These are phyloP conservation scores for Tanypteryx hageni DNA, from an alignment of 2,888 invertebrate genomes.

Conservation along the genomic window DNA sequence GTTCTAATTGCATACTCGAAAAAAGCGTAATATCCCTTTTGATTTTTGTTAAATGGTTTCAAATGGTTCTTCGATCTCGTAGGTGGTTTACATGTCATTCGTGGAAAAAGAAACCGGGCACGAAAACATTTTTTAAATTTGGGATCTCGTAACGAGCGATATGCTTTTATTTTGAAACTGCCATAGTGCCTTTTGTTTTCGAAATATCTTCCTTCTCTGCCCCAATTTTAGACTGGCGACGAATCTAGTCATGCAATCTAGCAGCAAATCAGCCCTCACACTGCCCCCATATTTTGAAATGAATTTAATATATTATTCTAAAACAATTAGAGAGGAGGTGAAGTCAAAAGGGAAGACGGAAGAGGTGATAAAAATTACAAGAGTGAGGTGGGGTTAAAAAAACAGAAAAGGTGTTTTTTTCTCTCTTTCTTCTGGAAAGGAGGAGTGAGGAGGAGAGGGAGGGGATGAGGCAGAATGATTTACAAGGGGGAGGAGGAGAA, in stretches of 20 bases:
- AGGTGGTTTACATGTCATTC: not conserved
- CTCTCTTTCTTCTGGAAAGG: not conserved
- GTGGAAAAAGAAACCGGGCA: not conserved
- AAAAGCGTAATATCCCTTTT: not conserved
- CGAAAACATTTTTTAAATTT: not conserved
- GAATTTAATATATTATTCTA: constrained; percentile 38
- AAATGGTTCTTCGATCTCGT: not conserved
- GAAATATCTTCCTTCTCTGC: constrained; percentile 34
- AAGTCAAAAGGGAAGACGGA: not conserved
- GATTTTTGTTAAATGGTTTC: not conserved
- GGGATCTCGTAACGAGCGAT: not conserved
- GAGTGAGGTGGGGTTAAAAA: not conserved
- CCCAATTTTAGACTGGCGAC: constrained; percentile 63
- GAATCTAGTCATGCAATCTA: constrained; percentile 63
- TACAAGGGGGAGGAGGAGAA: not conserved
- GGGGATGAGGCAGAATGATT: no score
- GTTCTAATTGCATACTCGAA: not conserved
- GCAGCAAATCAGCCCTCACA: constrained; percentile 57
- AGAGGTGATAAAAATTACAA: not conserved
- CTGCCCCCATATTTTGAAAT: constrained; percentile 53
- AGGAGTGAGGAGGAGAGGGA: constrained; percentile 14
- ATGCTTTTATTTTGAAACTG: not conserved
- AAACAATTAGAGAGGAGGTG: not conserved
- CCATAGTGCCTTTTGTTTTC: constrained; percentile 19
- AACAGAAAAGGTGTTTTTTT: not conserved